Percentiles rank a stretch among this genome's conserved stretches.
These are phyloP conservation scores for Ypsolopha sequella DNA, from an alignment of 2,888 invertebrate genomes.

Conservation along the genomic window DNA sequence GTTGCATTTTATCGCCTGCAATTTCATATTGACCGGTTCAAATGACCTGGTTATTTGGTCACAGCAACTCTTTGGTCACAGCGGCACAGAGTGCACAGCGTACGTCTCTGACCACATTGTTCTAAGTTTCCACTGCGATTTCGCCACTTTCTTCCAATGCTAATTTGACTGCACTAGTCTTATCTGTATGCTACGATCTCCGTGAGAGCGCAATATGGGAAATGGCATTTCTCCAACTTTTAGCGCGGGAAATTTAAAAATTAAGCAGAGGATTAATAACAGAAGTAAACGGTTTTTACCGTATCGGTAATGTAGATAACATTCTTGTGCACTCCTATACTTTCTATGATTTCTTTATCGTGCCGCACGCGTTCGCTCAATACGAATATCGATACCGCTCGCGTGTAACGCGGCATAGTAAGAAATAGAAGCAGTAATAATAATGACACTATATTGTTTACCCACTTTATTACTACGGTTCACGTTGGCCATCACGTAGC, in stretches of 20 bases:
- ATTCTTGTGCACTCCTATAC: too few species aligned
- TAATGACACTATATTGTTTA: background rate
- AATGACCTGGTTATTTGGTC: background rate
- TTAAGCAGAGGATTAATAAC: too few species aligned
- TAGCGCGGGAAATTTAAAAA: too few species aligned
- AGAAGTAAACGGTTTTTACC: too few species aligned
- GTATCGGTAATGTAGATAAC: too few species aligned
- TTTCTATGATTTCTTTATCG: too few species aligned
- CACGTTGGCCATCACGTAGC: slow-evolving; percentile 16
- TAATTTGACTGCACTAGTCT: background rate
- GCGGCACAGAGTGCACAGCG: background rate
- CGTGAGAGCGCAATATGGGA: too few species aligned
- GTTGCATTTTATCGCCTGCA: background rate
- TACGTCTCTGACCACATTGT: background rate
- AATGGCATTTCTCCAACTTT: too few species aligned
- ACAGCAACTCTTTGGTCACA: background rate
- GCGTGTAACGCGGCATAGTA: background rate
- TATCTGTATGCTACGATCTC: too few species aligned
- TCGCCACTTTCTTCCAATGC: background rate
- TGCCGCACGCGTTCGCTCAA: too few species aligned
- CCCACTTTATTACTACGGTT: background rate
- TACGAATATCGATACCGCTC: background rate
- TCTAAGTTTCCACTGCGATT: too few species aligned
- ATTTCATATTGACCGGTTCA: background rate
- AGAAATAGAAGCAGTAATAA: background rate